Evolutionary conservation across 2,797 vertebrate genomes (phyloP).

Genomic region (Rousettus madagascariensis): DNA sequence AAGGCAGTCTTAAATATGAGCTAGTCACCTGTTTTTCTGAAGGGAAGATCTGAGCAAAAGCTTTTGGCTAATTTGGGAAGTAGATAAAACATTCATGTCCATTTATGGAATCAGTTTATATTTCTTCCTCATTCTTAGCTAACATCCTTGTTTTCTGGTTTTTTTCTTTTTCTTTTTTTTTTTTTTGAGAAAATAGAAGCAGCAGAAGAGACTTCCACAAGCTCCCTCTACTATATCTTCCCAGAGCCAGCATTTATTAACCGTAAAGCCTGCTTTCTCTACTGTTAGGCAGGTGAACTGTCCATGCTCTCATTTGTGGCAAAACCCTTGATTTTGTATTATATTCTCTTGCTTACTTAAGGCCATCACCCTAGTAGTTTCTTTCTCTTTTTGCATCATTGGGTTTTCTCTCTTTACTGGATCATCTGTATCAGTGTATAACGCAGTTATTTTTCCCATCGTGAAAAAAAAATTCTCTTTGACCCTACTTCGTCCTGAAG

Average conservation of each 20-base stretch:
- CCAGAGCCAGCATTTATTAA: background rate
- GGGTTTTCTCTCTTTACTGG: background rate
- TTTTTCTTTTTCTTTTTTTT: background rate
- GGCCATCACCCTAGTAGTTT: background rate
- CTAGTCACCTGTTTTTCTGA: background rate
- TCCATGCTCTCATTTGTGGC: background rate
- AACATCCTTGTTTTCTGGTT: background rate
- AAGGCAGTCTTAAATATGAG: background rate
- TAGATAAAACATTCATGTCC: background rate
- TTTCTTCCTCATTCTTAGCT: background rate
- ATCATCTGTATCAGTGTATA: background rate
- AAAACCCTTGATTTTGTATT: background rate
- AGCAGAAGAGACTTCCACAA: background rate
- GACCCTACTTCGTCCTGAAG: background rate
- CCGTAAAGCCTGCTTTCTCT: background rate
- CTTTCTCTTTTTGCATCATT: background rate
- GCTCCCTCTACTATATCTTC: background rate
- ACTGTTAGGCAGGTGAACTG: background rate
- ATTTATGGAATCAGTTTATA: background rate
- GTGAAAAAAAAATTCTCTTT: background rate
- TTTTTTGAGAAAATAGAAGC: slow-evolving; percentile 4
- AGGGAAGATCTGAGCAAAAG: background rate
- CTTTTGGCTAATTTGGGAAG: background rate
- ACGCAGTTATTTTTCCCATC: background rate
- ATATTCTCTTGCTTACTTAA: background rate